Evolutionary conservation across 1,140 invertebrate species (phyloP), one percentile per base, ranked within the genome.

Genomic region (Drosophila teissieri): DNA sequence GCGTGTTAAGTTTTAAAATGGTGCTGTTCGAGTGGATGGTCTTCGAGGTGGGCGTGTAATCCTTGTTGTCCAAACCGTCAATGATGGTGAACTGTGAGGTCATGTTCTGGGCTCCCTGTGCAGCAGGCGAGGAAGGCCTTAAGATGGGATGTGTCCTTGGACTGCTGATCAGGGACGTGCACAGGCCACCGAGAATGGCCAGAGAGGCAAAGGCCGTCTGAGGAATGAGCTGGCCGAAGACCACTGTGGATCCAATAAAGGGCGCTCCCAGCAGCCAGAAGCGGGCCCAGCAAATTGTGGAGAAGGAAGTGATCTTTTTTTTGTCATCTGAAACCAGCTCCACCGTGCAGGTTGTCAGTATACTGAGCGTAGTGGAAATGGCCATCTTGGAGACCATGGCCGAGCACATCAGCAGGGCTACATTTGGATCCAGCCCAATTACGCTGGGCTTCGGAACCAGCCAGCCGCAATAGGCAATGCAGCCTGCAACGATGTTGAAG

Each of bases 371-470:
- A 0, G 78, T 90, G 3, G 91, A 92, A 6, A 92, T 92, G 17
- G 92, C 90, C 52, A 83, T 80, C 57, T 92, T 92, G 1, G 91
- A 92, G n/a, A 92, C 62, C 91, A 92, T 92, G 2, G 92, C 92
- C 3, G 82, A 74, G 31, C 82, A 63, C 92, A 92, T 92, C 0
- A 92, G 65, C 40, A 92, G 61, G 5, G 88, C 84, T 7, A 92
- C 90, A 19, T 91, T 88, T 0, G 62, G 36, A 46, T 92, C 76
- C 7, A 86, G 55, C 2, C 74, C 70, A 14, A 92, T 91, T 7
- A 56, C 64, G 24, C 77, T 68, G 11, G 81, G 64, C 36, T 83
- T 65, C 2, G 92, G 92, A 11, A 92, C 91, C 24, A 92, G 40
- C 91, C 92, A 92, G 15, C 89, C 91, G 19, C 79, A 78, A 54